phyloP scores from a whole-genome alignment of 30 jellyfish, hydroid and myxozoan genomes.

The Cassiopea xamachana region DNA sequence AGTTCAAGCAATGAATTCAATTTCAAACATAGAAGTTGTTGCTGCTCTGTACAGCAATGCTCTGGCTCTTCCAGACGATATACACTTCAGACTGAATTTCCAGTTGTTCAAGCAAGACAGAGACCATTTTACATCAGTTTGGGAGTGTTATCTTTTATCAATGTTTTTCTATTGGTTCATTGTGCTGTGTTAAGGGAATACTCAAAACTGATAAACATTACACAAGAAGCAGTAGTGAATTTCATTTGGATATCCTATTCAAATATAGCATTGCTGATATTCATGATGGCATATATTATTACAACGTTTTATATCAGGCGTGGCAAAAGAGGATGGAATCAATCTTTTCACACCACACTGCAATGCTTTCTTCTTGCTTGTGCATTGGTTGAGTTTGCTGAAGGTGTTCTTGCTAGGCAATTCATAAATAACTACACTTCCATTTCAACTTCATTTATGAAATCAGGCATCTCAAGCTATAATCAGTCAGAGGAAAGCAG shows the following conservation, averaged over 20 bases:
- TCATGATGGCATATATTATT: constrained; percentile 7
- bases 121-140: constrained; percentile 22
- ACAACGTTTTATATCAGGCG: constrained; percentile 3
- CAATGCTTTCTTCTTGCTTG: constrained; percentile 68
- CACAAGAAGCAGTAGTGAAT: constrained; percentile 18
- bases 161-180: constrained; percentile 18
- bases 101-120: constrained; percentile 1
- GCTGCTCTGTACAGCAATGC: constrained; percentile 53
- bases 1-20: not conserved
- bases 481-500: not conserved
- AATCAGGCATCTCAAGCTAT: constrained; percentile 11
- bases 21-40: constrained; percentile 7
- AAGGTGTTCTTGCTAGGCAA: constrained; percentile 11
- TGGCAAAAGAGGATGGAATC: constrained; percentile 54
- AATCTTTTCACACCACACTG: constrained; percentile 43
- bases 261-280: constrained; percentile 24
- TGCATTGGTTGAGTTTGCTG: constrained; percentile 25
- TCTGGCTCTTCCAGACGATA: constrained; percentile 7
- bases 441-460: constrained; percentile 3
- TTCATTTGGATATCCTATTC: constrained; percentile 29
- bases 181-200: constrained; percentile 21
- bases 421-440: constrained; percentile 20
- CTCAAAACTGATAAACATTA: constrained; percentile 36
- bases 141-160: constrained; percentile 1
- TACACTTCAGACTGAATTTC: not conserved